A percentile compares a stretch with the other conserved stretches of the same genome.
Evolutionary conservation across 2,113 vertebrate genomes (phyloP).

Genomic region (Lipophrys pholis): DNA sequence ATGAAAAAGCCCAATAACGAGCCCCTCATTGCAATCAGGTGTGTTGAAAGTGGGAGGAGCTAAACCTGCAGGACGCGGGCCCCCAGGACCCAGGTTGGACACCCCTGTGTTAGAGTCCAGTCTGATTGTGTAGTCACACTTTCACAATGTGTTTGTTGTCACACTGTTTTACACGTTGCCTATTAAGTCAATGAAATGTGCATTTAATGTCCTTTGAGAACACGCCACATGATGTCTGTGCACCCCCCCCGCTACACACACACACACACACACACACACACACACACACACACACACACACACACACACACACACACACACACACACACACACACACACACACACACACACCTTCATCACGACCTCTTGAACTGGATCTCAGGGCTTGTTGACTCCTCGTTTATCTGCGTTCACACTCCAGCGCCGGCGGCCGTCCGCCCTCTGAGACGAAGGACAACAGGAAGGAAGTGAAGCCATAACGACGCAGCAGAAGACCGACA

Average conservation of each 20-base stretch:
- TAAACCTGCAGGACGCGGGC: no score
- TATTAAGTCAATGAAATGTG: constrained; percentile 8
- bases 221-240: constrained; percentile 46
- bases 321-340: no score
- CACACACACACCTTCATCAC: constrained; percentile 25
- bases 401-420: constrained; percentile 45
- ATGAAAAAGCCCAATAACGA: no score
- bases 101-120: background rate
- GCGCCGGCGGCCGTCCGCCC: constrained; percentile 7
- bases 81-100: no score
- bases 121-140: constrained; percentile 14
- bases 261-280: no score
- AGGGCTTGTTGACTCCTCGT: constrained; percentile 68
- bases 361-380: constrained; percentile 66
- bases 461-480: constrained; percentile 70
- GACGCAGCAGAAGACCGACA: constrained; percentile 1
- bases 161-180: constrained; percentile 20
- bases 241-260: constrained; percentile 33
- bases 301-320: no score
- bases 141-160: constrained; percentile 33
- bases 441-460: constrained; percentile 24
- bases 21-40: no score
- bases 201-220: constrained; percentile 34
- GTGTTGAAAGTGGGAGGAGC: no score
- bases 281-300: background rate